Evolutionary conservation across 2,797 vertebrate species (phyloP).

Genomic region (Megaceryle alcyon): DNA sequence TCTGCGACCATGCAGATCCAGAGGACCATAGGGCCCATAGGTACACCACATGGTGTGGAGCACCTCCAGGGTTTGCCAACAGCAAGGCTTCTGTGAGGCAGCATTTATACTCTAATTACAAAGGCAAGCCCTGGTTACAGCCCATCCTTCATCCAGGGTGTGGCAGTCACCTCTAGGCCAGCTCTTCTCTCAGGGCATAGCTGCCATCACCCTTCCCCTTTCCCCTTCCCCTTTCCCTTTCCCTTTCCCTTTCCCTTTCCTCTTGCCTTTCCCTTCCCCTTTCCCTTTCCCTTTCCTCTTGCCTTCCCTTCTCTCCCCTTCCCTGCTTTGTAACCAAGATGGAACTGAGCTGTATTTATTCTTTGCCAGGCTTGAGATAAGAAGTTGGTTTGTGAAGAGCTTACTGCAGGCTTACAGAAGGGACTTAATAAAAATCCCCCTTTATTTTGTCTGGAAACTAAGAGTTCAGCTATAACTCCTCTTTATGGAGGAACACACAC

Average conservation of each 20-base stretch:
- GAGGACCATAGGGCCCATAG: rapidly evolving
- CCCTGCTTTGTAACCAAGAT: background rate
- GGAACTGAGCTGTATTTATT: background rate
- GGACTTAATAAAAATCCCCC: background rate
- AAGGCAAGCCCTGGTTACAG: background rate
- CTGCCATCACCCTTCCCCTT: background rate
- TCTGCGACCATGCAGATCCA: rapidly evolving
- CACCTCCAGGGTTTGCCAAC: background rate
- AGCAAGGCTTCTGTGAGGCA: background rate
- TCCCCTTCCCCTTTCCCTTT: too few species aligned
- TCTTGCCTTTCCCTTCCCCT: too few species aligned
- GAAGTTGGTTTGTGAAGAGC: background rate
- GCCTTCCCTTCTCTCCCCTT: background rate
- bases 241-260: too few species aligned
- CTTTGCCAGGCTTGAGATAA: background rate
- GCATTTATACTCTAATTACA: background rate
- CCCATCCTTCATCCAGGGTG: background rate
- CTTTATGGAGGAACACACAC: background rate
- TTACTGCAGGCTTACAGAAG: background rate
- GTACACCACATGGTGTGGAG: background rate
- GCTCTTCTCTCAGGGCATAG: background rate
- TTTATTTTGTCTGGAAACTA: background rate
- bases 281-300: too few species aligned
- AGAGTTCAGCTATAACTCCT: background rate
- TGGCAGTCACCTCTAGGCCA: background rate